phyloP scores from a whole-genome alignment of 2,888 invertebrate genomes.

The Amitus sp. region DNA sequence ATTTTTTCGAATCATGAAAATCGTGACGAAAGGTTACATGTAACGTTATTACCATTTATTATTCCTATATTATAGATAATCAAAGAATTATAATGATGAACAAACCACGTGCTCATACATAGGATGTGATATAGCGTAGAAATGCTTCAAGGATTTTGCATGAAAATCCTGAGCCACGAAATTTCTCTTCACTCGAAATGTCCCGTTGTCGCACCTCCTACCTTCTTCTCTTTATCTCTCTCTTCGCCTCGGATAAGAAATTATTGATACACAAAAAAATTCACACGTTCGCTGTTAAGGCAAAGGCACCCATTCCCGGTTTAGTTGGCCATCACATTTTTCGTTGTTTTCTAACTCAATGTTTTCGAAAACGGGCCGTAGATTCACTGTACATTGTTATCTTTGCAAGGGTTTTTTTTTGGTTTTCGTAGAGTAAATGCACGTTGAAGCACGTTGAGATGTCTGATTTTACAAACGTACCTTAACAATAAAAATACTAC shows the following conservation, averaged over 20 bases:
- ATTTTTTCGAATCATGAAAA: too few species aligned
- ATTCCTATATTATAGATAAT: conserved; percentile 15
- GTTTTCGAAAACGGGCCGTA: too few species aligned
- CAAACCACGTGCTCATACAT: conserved; percentile 56
- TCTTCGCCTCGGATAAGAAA: neutral
- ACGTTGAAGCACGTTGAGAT: neutral
- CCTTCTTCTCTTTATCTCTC: neutral
- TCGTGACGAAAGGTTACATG: too few species aligned
- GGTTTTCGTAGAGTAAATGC: neutral
- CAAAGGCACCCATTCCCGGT: conserved; percentile 1
- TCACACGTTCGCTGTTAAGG: neutral
- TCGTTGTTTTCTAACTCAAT: too few species aligned
- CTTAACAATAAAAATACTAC: neutral
- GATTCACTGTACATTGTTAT: neutral
- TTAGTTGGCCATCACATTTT: neutral
- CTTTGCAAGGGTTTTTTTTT: too few species aligned
- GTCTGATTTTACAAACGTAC: conserved; percentile 4
- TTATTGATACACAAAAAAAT: too few species aligned
- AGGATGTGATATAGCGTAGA: conserved; percentile 63
- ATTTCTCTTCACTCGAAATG: conserved; percentile 11
- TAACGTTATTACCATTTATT: conserved; percentile 10
- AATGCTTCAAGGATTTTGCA: conserved; percentile 55
- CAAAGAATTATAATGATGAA: conserved; percentile 28
- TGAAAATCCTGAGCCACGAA: conserved; percentile 48
- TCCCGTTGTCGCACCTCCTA: neutral